Base-by-base conservation (phyloP, 2,888 invertebrate species). In the Tineola bisselliella region DNA sequence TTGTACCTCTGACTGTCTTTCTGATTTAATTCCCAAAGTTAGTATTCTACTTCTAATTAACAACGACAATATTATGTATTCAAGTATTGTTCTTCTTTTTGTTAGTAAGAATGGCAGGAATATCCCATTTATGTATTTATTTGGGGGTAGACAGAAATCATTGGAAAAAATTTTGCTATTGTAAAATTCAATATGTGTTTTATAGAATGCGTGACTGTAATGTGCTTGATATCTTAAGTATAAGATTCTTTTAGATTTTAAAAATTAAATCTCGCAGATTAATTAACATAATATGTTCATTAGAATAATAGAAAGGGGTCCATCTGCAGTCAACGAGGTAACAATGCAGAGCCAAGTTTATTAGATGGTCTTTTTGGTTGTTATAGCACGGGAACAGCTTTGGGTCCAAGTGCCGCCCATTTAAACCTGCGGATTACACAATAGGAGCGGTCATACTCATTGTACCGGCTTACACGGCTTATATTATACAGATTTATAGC, bases 401-500 rank as follows among this genome's bases (percentile, higher is more conserved):
- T 12, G 38, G n/a, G 38, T 38, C 38, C 38, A 10, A 10, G 38
- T 38, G 10, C 38, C 48, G 15, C 48, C 48, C 48, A 13, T 48
- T 48, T 48, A 48, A 48, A 48, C 15, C 17, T 17, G 15, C 15
- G n/a, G 48, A 48, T 48, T 48, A 48, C n/a, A 48, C 48, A 48
- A 48, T 48, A 48, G 48, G 10, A 13, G 15, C 48, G 48, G 15
- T 48, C 48, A 48, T 48, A 48, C 48, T 48, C 48, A 48, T 48
- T 48, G 48, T 48, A 48, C 48, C 15, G 48, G 48, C 13, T 48
- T 48, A 48, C 48, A 17, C 8, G 48, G 17, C 48, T 48, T 48
- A 48, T 48, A 48, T 15, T n/a, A 15, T 15, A 48, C 13, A 48
- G 48, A 48, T 48, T 48, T 48, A 48, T 48, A 48, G 48, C 48